Evolutionary conservation across 2,113 vertebrate genomes (phyloP).

Genomic region (Melanostigma gelatinosum): DNA sequence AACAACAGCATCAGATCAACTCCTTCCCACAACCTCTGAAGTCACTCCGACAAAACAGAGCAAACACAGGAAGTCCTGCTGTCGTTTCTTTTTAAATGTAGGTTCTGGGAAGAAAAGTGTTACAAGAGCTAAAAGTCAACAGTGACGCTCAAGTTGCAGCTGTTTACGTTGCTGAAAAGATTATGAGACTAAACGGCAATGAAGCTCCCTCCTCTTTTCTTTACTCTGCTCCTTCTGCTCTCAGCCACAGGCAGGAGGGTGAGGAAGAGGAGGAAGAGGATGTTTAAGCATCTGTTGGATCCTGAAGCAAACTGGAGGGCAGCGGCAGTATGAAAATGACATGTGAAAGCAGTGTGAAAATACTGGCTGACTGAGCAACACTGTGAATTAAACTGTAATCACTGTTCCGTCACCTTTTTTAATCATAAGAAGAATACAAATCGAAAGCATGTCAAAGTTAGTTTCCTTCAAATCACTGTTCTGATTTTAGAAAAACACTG

Average conservation of each 20-base stretch:
- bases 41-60: background rate
- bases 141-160: background rate
- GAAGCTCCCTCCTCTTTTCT: background rate
- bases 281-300: conserved; percentile 46
- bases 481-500: background rate
- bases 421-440: background rate
- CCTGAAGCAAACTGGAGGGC: conserved; percentile 28
- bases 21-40: background rate
- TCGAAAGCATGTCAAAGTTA: background rate
- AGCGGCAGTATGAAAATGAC: background rate
- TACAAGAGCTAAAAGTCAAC: background rate
- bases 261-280: conserved; percentile 22
- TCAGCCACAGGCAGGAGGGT: conserved; percentile 35
- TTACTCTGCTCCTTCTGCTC: conserved; percentile 12
- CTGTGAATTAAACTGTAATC: background rate
- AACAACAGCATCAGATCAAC: background rate
- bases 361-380: background rate
- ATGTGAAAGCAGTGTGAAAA: background rate
- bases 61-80: background rate
- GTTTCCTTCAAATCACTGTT: background rate
- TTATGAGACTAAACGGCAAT: background rate
- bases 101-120: background rate
- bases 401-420: background rate
- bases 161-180: background rate
- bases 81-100: background rate